These are phyloP conservation scores for Sylvilagus bachmani DNA, from an alignment of 2,113 vertebrate species.

Conservation along the genomic window DNA sequence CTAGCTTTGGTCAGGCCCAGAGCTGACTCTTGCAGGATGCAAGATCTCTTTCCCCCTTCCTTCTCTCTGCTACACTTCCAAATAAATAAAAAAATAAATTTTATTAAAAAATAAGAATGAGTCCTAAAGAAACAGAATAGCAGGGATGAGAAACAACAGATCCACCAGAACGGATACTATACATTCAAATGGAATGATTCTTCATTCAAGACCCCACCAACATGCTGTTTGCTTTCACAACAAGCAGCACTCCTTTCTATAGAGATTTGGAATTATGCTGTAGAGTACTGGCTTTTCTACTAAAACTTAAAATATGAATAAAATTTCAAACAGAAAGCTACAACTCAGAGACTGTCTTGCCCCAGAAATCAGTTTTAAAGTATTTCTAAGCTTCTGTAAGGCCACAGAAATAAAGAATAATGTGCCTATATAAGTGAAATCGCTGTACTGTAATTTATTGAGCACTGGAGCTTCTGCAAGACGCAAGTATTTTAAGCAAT, in stretches of 20 bases:
- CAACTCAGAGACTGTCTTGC: not conserved
- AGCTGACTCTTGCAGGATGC: too few species aligned
- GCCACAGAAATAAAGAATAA: not conserved
- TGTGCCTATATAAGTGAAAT: not conserved
- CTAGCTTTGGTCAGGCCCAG: too few species aligned
- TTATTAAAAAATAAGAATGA: not conserved
- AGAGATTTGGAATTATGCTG: not conserved
- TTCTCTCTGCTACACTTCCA: too few species aligned
- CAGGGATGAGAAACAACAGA: not conserved
- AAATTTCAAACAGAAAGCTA: not conserved
- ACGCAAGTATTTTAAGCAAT: not conserved
- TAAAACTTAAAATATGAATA: constrained; percentile 38
- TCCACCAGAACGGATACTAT: not conserved
- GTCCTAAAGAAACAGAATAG: not conserved
- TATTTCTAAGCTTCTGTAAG: not conserved
- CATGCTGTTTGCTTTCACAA: not conserved
- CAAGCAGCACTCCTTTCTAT: not conserved
- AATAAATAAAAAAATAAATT: too few species aligned
- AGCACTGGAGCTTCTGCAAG: not conserved
- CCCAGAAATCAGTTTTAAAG: constrained; percentile 3
- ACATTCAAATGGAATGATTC: not conserved
- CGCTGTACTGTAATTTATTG: constrained; percentile 7
- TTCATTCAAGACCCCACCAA: constrained; percentile 27
- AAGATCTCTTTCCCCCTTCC: too few species aligned
- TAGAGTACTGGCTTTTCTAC: not conserved